Percentiles rank a stretch among this genome's conserved stretches.
Evolutionary conservation across 1,140 invertebrate species (phyloP).

Genomic region (Araneus ventricosus): DNA sequence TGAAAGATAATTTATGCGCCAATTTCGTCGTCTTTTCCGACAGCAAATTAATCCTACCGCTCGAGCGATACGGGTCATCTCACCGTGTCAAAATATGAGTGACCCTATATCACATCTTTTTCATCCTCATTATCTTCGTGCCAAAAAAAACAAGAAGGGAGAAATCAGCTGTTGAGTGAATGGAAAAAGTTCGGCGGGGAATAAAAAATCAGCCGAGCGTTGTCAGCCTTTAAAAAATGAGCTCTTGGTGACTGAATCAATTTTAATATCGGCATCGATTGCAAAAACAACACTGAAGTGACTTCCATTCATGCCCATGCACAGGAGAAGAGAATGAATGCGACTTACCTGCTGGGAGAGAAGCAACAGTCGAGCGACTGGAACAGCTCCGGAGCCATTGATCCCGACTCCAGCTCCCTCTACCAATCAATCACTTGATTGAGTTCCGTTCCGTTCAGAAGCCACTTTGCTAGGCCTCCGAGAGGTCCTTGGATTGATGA

Average conservation of each 20-base stretch:
- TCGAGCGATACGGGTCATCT: neutral
- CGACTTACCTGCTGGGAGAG: slow-evolving; percentile 59
- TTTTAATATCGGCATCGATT: neutral
- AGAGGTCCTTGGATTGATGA: neutral
- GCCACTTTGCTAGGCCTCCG: neutral
- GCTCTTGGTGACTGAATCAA: neutral
- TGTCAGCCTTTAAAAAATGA: neutral
- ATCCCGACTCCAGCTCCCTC: slow-evolving; percentile 64
- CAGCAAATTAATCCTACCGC: neutral
- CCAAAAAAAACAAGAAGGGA: neutral
- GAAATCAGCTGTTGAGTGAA: neutral
- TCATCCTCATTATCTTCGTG: neutral
- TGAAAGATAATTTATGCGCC: no score
- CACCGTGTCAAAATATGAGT: neutral
- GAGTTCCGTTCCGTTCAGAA: slow-evolving; percentile 1
- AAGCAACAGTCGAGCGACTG: slow-evolving; percentile 55
- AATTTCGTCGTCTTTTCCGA: no score
- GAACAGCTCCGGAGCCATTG: slow-evolving; percentile 39
- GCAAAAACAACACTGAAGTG: neutral
- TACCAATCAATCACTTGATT: slow-evolving; percentile 62
- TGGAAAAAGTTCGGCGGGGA: neutral
- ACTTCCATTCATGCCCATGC: slow-evolving; percentile 4
- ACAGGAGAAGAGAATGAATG: slow-evolving; percentile 38
- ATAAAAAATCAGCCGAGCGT: neutral
- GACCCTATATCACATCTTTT: neutral